Base-by-base conservation (phyloP, 2,113 vertebrate genomes). In the Plectropomus leopardus region DNA sequence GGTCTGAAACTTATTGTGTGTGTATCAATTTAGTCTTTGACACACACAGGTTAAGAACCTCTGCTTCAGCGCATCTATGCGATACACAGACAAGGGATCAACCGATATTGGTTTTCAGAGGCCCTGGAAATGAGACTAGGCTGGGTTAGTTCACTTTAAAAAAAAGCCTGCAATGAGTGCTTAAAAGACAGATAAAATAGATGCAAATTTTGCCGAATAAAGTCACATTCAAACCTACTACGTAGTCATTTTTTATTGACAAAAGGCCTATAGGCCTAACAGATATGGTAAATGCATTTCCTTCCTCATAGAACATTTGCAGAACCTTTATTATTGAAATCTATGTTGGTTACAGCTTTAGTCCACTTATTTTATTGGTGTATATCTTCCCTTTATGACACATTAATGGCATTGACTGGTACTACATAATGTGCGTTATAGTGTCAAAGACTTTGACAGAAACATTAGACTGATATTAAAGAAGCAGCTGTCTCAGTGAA, bases 251-350 rank as follows among this genome's bases (percentile, higher is more conserved):
- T n/a, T n/a, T n/a, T n/a, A n/a, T n/a, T n/a, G n/a, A n/a, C n/a
- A 51, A 36, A 44, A 54, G 61, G n/a, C 44, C 10, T 55, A 5
- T 15, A 51, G 5, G 44, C 23, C 17, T 21, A 45, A 34, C 55
- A 24, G 45, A 67, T 36, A 42, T 15, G 44, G 10, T 30, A 3
- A 45, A 47, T 48, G 47, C 21, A 48, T 51, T 74, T 74, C 50
- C 50, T 83, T 61, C 40, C 42, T 36, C 34, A 36, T 45, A 19
- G 64, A 80, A 19, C 23, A 17, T 57, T 61, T 71, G 67, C 57
- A 30, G 28, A 54, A 47, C 48, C 10, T 53, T 32, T 16, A 24
- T 4, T 24, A 21, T 36, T 1, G 1, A 36, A 47, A 47, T 28
- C 47, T 13, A 10, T 8, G 9, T 71, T 7, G 14, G 14, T 26